Percentiles rank a stretch among this genome's conserved stretches.
Conservation (phyloP, 2,888 invertebrate species). For the Troides oblongomaculatus region DNA sequence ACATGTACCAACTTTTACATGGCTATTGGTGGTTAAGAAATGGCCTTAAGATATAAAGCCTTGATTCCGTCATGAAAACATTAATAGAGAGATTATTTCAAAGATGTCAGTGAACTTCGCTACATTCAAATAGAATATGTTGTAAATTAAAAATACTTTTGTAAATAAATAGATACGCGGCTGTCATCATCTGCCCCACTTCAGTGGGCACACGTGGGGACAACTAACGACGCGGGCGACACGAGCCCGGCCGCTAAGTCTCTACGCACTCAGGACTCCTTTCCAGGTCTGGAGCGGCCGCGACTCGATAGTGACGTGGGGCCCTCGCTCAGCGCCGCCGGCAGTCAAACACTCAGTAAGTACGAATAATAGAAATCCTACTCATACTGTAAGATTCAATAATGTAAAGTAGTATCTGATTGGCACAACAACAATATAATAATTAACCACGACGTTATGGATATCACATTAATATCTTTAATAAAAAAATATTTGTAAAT, state of each 20-base stretch:
- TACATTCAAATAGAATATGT: background rate
- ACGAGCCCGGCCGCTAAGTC: conserved; percentile 58
- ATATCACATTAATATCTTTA: too few species aligned
- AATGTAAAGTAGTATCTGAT: too few species aligned
- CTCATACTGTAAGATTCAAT: too few species aligned
- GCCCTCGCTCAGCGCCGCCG: conserved; percentile 71
- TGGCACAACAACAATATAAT: too few species aligned
- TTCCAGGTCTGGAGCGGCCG: conserved; percentile 50
- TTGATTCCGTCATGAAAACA: too few species aligned
- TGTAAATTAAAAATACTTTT: background rate
- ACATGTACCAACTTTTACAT: too few species aligned
- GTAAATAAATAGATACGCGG: conserved; percentile 48
- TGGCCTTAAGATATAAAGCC: too few species aligned
- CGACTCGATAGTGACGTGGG: conserved; percentile 76
- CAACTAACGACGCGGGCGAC: conserved; percentile 44
- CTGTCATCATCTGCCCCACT: conserved; percentile 69
- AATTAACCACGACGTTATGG: too few species aligned
- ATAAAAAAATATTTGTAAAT: too few species aligned
- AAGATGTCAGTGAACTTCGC: too few species aligned
- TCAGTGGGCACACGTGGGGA: conserved; percentile 48
- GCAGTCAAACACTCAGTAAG: conserved; percentile 68
- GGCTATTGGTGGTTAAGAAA: too few species aligned
- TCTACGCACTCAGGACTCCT: conserved; percentile 55
- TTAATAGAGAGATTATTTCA: too few species aligned
- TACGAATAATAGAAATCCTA: background rate